phyloP scores from a whole-genome alignment of 2,113 vertebrate genomes.

The Tamias sibiricus region DNA sequence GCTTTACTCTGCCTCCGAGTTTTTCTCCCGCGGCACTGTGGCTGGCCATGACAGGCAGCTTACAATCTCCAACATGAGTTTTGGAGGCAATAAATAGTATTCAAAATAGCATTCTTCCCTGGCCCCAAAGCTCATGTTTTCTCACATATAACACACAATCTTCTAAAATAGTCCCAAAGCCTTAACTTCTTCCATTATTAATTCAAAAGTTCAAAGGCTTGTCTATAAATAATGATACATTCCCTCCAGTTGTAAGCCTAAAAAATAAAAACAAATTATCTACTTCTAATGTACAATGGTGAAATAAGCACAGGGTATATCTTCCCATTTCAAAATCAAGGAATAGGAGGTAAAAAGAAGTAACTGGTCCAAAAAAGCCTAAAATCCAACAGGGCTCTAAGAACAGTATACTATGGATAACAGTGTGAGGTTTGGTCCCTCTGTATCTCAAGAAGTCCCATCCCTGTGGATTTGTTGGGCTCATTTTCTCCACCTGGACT shows the following conservation, averaged over 20 bases:
- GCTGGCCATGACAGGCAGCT: no score
- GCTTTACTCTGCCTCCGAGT: no score
- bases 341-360: no score
- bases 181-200: not conserved
- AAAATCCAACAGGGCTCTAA: no score
- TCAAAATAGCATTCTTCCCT: not conserved
- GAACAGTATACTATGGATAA: not conserved
- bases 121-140: not conserved
- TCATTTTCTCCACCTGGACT: not conserved
- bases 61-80: not conserved
- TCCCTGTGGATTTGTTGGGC: not conserved
- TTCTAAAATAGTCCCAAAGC: not conserved
- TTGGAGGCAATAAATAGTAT: rapidly evolving
- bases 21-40: no score
- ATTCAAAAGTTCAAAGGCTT: not conserved
- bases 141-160: not conserved
- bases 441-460: no score
- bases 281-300: not conserved
- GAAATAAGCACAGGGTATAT: not conserved
- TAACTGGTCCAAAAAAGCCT: no score
- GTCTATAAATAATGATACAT: not conserved
- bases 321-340: not conserved
- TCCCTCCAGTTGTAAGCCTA: not conserved
- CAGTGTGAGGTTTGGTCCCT: no score
- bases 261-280: not conserved